Conservation (phyloP, 1,140 invertebrate species). For the Dreissena rostriformis region DNA sequence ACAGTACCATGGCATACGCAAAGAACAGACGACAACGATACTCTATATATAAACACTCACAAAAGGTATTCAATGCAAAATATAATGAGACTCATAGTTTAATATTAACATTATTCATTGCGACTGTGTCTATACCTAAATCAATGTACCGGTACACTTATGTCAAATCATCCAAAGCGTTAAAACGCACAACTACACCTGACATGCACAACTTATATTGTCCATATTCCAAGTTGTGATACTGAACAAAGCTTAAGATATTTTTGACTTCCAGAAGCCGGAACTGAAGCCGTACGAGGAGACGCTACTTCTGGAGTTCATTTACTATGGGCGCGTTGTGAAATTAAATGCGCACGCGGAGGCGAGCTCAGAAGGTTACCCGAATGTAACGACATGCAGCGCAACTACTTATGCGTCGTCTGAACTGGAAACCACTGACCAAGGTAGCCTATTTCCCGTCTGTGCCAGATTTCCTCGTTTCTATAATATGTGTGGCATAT, state of each 20-base stretch:
- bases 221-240: no score
- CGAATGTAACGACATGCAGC: slow-evolving; percentile 7
- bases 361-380: slow-evolving; percentile 12
- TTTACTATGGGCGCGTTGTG: slow-evolving; percentile 51
- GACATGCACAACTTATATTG: no score
- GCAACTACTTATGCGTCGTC: not conserved
- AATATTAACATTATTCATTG: no score
- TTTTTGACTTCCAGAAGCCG: not conserved
- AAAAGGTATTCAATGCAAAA: slow-evolving; percentile 1
- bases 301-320: slow-evolving; percentile 59
- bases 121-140: no score
- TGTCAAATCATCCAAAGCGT: no score
- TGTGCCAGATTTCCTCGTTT: no score
- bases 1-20: slow-evolving; percentile 59
- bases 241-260: no score
- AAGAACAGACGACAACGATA: slow-evolving; percentile 45
- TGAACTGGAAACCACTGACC: slow-evolving; percentile 1
- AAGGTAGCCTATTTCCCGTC: not conserved
- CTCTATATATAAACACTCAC: slow-evolving; percentile 5
- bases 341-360: not conserved
- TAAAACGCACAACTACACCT: no score
- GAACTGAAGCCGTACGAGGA: slow-evolving; percentile 49
- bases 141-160: no score
- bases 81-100: no score
- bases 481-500: no score